These are phyloP conservation scores for Eilema griseolum DNA, from an alignment of 2,888 invertebrate genomes.

Conservation along the genomic window DNA sequence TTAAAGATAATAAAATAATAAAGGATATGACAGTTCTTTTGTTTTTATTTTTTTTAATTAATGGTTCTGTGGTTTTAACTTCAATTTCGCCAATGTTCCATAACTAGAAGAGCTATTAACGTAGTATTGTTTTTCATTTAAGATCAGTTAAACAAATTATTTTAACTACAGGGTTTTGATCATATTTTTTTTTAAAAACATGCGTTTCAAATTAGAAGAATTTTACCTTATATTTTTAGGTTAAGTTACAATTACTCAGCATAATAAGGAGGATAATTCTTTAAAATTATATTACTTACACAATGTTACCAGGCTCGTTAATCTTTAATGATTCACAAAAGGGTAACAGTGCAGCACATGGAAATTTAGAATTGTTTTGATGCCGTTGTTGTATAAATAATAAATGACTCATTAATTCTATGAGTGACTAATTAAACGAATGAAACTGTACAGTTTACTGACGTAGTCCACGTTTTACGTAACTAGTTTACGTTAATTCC, in stretches of 20 bases:
- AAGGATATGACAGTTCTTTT: background rate
- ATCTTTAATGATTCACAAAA: conserved; percentile 1
- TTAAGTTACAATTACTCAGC: no score
- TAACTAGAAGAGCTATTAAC: no score
- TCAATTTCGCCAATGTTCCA: no score
- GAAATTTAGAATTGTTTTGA: background rate
- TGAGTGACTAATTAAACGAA: conserved; percentile 1
- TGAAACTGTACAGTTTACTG: conserved; percentile 7
- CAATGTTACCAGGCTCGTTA: no score
- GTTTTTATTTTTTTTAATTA: no score
- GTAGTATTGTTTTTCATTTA: background rate
- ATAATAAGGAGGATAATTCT: no score
- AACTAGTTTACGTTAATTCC: conserved; percentile 18
- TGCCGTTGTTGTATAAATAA: background rate
- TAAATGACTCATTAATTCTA: background rate
- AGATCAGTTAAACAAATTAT: no score
- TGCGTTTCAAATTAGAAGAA: background rate
- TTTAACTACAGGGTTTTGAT: no score
- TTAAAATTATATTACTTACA: no score
- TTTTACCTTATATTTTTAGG: background rate
- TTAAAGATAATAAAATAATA: background rate
- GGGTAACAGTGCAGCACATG: background rate
- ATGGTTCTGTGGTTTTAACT: no score
- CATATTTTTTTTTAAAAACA: background rate
- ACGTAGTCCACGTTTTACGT: background rate